These are phyloP conservation scores for Zeugodacus cucurbitae DNA, from an alignment of 1,140 invertebrate genomes.

Conservation along the genomic window DNA sequence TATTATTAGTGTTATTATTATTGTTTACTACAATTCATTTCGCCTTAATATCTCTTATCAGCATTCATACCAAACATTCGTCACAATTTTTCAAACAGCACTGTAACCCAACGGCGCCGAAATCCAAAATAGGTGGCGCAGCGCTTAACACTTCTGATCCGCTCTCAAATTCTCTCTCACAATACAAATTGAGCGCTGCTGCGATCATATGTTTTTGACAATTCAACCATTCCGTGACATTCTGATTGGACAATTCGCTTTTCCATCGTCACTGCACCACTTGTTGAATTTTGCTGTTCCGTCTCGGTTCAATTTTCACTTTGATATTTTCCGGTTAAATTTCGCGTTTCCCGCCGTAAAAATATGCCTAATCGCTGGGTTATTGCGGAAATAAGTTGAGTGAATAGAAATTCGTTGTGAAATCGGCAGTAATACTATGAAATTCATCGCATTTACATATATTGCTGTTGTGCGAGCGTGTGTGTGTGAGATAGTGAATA, in stretches of 20 bases:
- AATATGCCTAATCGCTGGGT: not conserved
- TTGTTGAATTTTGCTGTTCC: slow-evolving; percentile 1
- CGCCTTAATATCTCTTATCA: too few species aligned
- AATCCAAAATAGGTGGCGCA: not conserved
- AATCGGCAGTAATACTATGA: not conserved
- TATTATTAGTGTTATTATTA: too few species aligned
- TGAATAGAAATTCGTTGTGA: not conserved
- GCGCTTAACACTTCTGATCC: not conserved
- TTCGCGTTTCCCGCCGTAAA: not conserved
- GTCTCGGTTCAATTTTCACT: not conserved
- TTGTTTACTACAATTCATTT: not conserved
- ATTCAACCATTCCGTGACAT: not conserved
- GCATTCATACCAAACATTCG: not conserved
- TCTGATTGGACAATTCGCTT: not conserved
- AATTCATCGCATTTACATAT: not conserved
- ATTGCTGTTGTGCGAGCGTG: not conserved
- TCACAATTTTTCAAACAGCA: not conserved
- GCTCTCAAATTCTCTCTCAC: not conserved
- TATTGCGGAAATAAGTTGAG: not conserved
- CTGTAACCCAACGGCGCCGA: not conserved
- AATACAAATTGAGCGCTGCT: not conserved
- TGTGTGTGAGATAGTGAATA: not conserved
- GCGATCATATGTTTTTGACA: slow-evolving; percentile 43
- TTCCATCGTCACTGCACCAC: not conserved
- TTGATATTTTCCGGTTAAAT: not conserved